Evolutionary conservation across 2,888 invertebrate species (phyloP).

Genomic region (Sphaerolaimus hirsutus): DNA sequence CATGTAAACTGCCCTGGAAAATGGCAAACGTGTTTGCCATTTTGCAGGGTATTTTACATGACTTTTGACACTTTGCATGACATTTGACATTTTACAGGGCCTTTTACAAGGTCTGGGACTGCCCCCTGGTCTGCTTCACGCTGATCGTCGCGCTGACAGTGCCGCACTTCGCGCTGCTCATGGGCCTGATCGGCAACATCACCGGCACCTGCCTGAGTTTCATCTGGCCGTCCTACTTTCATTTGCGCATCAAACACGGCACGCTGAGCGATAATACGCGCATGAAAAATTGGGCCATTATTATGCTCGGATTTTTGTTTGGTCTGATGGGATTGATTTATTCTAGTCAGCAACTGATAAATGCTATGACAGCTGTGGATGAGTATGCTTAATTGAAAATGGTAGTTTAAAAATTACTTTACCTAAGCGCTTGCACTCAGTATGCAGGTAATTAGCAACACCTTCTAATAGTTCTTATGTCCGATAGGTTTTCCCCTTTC

Average conservation of each 20-base stretch:
- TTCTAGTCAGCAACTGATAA: constrained; percentile 16
- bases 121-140: constrained; percentile 65
- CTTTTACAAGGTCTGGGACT: too few species aligned
- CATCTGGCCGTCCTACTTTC: constrained; percentile 98
- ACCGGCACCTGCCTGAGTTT: constrained; percentile 94
- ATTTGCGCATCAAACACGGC: constrained; percentile 66
- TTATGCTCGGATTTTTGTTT: constrained; percentile 67
- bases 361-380: constrained; percentile 12
- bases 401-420: too few species aligned
- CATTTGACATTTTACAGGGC: too few species aligned
- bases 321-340: constrained; percentile 51
- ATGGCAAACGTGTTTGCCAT: too few species aligned
- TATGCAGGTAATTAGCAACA: too few species aligned
- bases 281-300: constrained; percentile 44
- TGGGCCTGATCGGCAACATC: constrained; percentile 96
- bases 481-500: too few species aligned
- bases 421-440: too few species aligned
- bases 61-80: too few species aligned
- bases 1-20: too few species aligned
- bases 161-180: constrained; percentile 87
- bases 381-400: too few species aligned
- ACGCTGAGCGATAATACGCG: constrained; percentile 35
- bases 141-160: constrained; percentile 56
- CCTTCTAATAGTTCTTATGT: too few species aligned
- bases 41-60: too few species aligned